These are phyloP conservation scores for Pantherophis alleghaniensis DNA, from an alignment of 2,797 vertebrate species.

Conservation along the genomic window DNA sequence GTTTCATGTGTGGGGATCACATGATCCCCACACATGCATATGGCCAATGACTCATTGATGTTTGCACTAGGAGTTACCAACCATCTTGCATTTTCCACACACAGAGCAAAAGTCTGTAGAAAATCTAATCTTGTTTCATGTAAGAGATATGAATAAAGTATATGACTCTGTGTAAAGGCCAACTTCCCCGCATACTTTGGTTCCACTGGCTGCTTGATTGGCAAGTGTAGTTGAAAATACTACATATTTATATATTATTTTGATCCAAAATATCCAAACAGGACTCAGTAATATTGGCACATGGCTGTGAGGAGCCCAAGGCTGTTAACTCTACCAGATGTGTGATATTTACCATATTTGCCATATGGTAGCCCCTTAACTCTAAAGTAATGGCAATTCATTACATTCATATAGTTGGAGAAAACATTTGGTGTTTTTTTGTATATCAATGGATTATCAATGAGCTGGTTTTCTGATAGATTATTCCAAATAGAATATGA, in stretches of 20 bases:
- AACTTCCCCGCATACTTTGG: neutral
- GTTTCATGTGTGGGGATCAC: neutral
- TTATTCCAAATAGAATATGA: neutral
- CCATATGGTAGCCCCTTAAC: neutral
- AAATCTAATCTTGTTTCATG: neutral
- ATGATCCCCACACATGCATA: too few species aligned
- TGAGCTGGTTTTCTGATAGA: neutral
- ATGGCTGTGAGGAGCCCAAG: neutral
- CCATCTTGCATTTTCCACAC: neutral
- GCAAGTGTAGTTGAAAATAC: neutral
- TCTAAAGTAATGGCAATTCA: neutral
- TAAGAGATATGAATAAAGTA: neutral
- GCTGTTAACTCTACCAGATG: neutral
- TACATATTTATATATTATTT: neutral
- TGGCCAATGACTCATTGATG: neutral
- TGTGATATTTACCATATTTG: neutral
- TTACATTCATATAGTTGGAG: neutral
- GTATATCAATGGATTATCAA: neutral
- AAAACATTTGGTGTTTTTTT: neutral
- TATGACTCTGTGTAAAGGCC: neutral
- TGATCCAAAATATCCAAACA: neutral
- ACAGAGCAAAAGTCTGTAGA: neutral
- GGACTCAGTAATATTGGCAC: neutral
- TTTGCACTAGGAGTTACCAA: neutral
- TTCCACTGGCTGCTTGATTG: neutral